Percentiles rank a stretch among this genome's conserved stretches.
These are phyloP conservation scores for Gambelia wislizenii DNA, from an alignment of 2,797 vertebrate species.

Conservation along the genomic window DNA sequence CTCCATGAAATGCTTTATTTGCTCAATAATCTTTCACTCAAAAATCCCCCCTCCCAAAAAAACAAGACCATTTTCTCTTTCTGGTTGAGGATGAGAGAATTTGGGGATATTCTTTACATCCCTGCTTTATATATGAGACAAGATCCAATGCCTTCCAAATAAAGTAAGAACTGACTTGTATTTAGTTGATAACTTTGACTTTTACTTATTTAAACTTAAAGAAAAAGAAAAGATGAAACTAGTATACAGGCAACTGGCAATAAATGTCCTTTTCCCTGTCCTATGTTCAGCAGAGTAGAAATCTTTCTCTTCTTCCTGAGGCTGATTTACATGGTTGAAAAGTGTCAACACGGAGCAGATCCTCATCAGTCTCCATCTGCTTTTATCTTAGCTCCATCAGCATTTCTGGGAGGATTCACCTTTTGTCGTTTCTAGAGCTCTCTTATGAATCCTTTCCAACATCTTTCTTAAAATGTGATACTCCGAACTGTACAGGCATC, in stretches of 20 bases:
- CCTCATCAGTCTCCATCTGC: neutral
- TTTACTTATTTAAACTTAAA: neutral
- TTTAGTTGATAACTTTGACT: neutral
- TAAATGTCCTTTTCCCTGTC: neutral
- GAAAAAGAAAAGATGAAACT: neutral
- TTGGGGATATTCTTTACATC: too few species aligned
- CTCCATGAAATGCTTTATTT: too few species aligned
- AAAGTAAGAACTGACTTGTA: neutral
- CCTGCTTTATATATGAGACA: too few species aligned
- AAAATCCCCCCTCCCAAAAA: too few species aligned
- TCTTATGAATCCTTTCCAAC: neutral
- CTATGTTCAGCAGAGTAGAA: neutral
- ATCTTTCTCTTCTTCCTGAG: neutral
- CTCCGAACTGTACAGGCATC: neutral
- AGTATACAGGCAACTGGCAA: neutral
- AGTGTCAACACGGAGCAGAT: neutral
- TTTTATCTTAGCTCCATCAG: neutral
- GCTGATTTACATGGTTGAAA: neutral
- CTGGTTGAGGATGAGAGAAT: too few species aligned
- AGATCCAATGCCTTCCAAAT: neutral
- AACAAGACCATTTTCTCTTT: too few species aligned
- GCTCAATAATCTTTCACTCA: too few species aligned
- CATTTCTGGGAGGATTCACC: neutral
- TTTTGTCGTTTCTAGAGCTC: neutral
- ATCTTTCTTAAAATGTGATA: neutral